Evolutionary conservation across 2,888 invertebrate genomes (phyloP).

Genomic region (Lasioglossum calceatum): DNA sequence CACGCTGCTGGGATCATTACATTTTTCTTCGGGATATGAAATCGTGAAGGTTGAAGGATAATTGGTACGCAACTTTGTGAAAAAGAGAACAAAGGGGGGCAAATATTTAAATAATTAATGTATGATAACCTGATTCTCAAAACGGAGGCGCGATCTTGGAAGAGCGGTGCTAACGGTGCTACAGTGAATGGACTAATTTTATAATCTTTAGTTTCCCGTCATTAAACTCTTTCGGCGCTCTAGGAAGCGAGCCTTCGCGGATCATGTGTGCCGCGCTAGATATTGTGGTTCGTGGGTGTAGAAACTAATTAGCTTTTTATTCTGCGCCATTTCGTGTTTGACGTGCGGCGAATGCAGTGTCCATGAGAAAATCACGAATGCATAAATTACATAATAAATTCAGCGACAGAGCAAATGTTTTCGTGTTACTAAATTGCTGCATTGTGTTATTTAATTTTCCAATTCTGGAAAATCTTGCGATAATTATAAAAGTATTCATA

Average conservation of each 20-base stretch:
- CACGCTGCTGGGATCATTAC: neutral
- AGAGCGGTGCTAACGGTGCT: neutral
- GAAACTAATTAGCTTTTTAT: neutral
- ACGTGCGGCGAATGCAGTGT: neutral
- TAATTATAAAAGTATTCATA: neutral
- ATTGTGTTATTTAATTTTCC: no score
- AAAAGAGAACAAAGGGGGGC: neutral
- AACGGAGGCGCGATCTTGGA: neutral
- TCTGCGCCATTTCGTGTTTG: neutral
- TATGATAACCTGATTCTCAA: slow-evolving; percentile 6
- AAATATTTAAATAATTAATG: slow-evolving; percentile 13
- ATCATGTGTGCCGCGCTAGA: neutral
- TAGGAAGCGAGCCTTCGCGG: neutral
- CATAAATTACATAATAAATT: neutral
- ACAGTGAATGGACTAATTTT: neutral
- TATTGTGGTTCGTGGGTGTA: neutral
- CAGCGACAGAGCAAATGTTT: neutral
- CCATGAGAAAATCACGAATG: neutral
- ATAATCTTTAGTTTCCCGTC: slow-evolving; percentile 4
- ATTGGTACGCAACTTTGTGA: neutral
- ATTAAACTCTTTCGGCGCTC: slow-evolving; percentile 5
- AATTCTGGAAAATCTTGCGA: neutral
- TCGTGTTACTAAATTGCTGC: neutral
- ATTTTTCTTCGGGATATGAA: neutral
- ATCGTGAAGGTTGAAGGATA: neutral